Conservation (phyloP, 2,113 vertebrate species). For the Benthochromis sp. region DNA sequence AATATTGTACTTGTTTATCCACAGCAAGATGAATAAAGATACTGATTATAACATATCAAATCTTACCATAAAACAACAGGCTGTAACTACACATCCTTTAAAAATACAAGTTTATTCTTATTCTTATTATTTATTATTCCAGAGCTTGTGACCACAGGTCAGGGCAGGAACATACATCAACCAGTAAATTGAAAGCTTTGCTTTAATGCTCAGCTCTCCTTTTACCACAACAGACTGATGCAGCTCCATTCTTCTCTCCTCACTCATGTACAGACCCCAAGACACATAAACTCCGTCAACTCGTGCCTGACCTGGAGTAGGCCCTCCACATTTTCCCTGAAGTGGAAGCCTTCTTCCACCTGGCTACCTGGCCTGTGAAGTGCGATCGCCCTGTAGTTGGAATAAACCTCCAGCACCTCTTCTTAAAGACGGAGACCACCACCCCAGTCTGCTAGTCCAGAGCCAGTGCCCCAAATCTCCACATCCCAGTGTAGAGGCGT, state of each 20-base stretch:
- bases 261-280: neutral
- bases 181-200: neutral
- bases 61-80: neutral
- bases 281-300: neutral
- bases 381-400: neutral
- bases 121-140: neutral
- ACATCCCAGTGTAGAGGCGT: neutral
- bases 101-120: neutral
- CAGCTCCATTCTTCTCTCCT: neutral
- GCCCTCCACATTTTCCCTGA: neutral
- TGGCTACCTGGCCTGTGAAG: neutral
- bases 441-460: neutral
- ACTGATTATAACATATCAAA: neutral
- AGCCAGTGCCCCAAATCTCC: neutral
- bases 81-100: neutral
- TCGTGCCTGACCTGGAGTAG: neutral
- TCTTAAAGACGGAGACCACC: neutral
- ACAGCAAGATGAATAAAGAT: neutral
- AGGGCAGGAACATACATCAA: neutral
- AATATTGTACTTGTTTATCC: neutral
- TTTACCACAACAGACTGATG: neutral
- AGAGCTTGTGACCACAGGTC: neutral
- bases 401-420: neutral
- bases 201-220: neutral
- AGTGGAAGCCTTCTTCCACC: neutral